Conservation (phyloP, 1,140 invertebrate genomes). For the Notospermus geniculatus region DNA sequence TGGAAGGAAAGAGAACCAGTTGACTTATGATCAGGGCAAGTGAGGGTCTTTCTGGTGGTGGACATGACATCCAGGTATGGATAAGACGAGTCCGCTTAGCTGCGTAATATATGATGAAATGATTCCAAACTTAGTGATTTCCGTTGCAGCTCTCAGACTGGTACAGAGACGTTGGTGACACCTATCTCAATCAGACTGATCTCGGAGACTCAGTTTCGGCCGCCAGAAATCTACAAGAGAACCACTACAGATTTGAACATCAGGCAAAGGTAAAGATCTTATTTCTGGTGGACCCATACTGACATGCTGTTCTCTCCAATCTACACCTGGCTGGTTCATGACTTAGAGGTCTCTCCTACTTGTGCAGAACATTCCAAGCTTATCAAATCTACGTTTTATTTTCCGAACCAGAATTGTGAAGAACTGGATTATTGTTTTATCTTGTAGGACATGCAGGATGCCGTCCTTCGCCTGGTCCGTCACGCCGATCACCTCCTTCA, state of each 20-base stretch:
- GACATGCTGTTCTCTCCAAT: neutral
- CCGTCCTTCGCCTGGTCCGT: conserved; percentile 72
- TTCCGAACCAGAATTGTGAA: no score
- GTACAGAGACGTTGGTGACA: conserved; percentile 49
- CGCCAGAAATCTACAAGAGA: conserved; percentile 67
- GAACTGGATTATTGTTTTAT: conserved; percentile 6
- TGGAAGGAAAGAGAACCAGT: no score
- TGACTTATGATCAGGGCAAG: no score
- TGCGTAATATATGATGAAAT: no score
- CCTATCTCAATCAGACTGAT: conserved; percentile 49
- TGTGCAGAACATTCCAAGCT: no score
- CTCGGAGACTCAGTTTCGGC: conserved; percentile 67
- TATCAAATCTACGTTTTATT: no score
- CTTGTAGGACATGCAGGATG: conserved; percentile 69
- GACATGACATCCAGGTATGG: no score
- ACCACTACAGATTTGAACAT: conserved; percentile 69
- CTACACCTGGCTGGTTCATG: conserved; percentile 3
- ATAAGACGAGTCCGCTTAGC: no score
- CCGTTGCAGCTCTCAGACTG: conserved; percentile 48
- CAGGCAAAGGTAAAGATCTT: conserved; percentile 65
- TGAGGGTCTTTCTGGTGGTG: no score
- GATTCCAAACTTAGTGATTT: no score
- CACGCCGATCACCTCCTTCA: conserved; percentile 74
- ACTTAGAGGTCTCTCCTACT: neutral
- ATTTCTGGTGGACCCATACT: neutral